Conservation (phyloP, 2,113 vertebrate genomes). For the Raphicerus campestris region DNA sequence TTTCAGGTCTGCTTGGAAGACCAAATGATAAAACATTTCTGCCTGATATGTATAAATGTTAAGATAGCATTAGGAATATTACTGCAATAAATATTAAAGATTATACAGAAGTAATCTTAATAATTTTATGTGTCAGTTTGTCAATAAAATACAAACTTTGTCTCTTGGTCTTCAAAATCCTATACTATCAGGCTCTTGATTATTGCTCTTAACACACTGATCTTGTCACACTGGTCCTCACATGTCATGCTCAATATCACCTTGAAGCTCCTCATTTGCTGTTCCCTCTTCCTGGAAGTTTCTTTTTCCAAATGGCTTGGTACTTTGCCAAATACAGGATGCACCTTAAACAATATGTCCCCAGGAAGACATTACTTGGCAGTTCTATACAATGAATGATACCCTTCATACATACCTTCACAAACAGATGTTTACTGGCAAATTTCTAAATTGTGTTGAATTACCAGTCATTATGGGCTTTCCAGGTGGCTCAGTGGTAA, state of each 20-base stretch:
- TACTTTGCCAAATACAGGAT: neutral
- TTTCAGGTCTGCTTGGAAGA: neutral
- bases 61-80: neutral
- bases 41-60: neutral
- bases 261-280: neutral
- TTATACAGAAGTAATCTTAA: neutral
- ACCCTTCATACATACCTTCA: neutral
- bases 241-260: neutral
- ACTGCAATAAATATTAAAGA: neutral
- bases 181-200: rapidly evolving
- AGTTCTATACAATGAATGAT: neutral
- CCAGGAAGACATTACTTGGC: neutral
- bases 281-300: neutral
- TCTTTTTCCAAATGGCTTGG: neutral
- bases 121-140: neutral
- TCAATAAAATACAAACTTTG: neutral
- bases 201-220: neutral
- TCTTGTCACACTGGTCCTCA: neutral
- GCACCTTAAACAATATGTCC: neutral
- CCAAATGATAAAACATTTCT: neutral
- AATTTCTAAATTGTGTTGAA: neutral
- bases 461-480: neutral
- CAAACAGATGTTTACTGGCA: neutral
- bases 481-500: neutral
- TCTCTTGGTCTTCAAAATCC: neutral